phyloP scores from a whole-genome alignment of 2,113 vertebrate genomes.

The Dolichotis patagonum region DNA sequence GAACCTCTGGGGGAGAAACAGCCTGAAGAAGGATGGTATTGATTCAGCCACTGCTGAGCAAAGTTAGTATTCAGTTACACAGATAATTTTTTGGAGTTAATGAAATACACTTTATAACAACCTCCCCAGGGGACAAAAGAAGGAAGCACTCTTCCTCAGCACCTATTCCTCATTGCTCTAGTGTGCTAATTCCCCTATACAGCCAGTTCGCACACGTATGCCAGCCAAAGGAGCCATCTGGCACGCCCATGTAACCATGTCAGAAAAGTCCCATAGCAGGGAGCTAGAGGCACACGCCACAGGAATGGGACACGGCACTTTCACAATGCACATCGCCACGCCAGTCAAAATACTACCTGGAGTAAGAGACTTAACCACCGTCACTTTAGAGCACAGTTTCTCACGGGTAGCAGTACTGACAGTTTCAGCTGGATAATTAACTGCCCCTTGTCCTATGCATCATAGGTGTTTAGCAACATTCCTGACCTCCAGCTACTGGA shows the following conservation, averaged over 20 bases:
- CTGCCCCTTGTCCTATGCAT: not conserved
- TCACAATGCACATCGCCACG: not conserved
- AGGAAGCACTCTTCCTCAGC: constrained; percentile 1
- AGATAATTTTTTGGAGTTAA: not conserved
- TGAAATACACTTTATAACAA: constrained; percentile 29
- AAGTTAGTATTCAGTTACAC: not conserved
- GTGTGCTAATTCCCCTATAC: not conserved
- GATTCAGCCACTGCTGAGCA: not conserved
- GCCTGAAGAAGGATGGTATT: not conserved
- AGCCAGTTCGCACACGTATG: not conserved
- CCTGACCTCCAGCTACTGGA: not conserved
- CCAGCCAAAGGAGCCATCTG: not conserved
- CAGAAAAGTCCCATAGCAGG: not conserved
- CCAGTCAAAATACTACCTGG: not conserved
- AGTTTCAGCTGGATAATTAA: not conserved
- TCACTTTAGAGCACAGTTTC: not conserved
- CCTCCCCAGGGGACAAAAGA: not conserved
- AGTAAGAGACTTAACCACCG: not conserved
- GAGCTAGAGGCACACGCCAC: not conserved
- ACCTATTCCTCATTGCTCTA: not conserved
- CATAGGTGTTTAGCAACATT: not conserved
- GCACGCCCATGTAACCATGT: not conserved
- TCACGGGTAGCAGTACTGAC: not conserved
- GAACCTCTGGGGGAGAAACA: not conserved
- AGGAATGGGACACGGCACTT: not conserved